Conservation (phyloP, 2,797 vertebrate species). For the Chloroceryle inda region DNA sequence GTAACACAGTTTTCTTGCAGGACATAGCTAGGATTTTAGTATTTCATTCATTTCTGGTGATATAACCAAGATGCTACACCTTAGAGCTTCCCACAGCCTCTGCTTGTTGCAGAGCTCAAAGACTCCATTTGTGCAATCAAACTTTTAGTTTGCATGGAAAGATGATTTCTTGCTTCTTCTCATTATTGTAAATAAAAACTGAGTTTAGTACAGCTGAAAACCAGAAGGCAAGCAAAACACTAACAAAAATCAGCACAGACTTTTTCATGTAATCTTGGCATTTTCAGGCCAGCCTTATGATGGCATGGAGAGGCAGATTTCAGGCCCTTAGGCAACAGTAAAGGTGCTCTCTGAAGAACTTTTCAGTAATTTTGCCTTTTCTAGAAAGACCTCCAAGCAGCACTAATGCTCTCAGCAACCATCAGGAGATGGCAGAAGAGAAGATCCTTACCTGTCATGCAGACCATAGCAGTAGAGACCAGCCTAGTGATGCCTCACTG, state of each 20-base stretch:
- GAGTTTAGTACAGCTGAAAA: not conserved
- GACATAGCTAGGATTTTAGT: not conserved
- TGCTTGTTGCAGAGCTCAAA: not conserved
- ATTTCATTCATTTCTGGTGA: not conserved
- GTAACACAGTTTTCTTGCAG: not conserved
- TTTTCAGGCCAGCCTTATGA: not conserved
- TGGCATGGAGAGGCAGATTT: not conserved
- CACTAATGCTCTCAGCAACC: not conserved
- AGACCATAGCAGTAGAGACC: not conserved
- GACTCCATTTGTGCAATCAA: not conserved
- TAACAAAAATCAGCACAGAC: not conserved
- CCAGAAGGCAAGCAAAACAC: not conserved
- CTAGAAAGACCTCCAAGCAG: not conserved
- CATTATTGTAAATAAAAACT: not conserved
- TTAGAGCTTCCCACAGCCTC: not conserved
- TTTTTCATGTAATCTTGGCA: not conserved
- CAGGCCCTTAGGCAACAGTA: not conserved
- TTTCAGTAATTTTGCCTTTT: not conserved
- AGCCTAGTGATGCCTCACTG: fast-evolving
- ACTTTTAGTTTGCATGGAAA: not conserved
- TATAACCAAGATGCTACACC: not conserved
- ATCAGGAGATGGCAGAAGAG: not conserved
- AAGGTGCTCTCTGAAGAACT: not conserved
- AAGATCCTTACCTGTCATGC: not conserved
- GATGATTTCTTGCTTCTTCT: not conserved